Percentiles rank a stretch among this genome's conserved stretches.
Conservation (phyloP, 1,140 invertebrate genomes). For the Apis laboriosa region DNA sequence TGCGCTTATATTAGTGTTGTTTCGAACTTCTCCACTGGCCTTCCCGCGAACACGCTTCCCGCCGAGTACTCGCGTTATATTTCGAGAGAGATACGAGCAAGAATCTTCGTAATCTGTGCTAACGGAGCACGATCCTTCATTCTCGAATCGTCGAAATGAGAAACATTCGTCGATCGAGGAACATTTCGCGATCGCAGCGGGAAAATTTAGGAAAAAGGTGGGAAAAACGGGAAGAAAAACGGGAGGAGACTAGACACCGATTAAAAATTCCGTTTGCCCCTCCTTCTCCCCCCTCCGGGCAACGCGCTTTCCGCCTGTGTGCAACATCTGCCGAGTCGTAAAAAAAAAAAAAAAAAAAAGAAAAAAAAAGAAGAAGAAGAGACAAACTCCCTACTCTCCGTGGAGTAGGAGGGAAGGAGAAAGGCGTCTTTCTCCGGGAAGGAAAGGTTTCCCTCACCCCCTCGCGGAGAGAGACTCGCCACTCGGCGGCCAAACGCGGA, state of each 20-base stretch:
- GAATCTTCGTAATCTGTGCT: no score
- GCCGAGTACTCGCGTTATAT: no score
- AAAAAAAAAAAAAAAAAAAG: conserved; percentile 67
- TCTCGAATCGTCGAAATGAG: no score
- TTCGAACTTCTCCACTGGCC: no score
- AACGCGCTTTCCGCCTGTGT: conserved; percentile 42
- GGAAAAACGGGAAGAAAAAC: neutral
- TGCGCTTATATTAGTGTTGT: neutral
- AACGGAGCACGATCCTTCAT: no score
- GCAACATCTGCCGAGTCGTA: conserved; percentile 75
- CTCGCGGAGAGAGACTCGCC: conserved; percentile 24
- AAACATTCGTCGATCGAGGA: no score
- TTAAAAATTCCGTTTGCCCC: conserved; percentile 77
- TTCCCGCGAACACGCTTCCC: no score
- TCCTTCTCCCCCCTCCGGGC: neutral
- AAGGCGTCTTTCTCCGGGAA: conserved; percentile 25
- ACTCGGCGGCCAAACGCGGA: conserved; percentile 1
- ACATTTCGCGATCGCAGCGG: no score
- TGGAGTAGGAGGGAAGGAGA: conserved; percentile 63
- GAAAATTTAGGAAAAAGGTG: no score
- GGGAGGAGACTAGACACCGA: conserved; percentile 48
- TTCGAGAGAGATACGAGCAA: no score
- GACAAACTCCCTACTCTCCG: conserved; percentile 57
- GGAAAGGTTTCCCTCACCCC: conserved; percentile 44
- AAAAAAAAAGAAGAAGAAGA: conserved; percentile 13